phyloP scores from a whole-genome alignment of 2,888 invertebrate species.

The Eledona agricola region DNA sequence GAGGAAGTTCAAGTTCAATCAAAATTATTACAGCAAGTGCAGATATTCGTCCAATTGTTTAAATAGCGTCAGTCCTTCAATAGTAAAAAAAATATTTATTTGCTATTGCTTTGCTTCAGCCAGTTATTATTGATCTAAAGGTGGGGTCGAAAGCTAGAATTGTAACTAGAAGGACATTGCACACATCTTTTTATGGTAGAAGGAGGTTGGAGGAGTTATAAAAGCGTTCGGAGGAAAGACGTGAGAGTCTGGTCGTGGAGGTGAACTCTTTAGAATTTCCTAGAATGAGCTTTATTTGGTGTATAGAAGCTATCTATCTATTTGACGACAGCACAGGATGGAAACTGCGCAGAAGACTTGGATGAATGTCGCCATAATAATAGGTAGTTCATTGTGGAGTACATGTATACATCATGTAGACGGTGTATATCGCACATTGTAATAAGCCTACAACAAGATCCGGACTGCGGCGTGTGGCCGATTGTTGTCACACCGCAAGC shows the following conservation, averaged over 20 bases:
- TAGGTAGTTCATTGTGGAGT: conserved; percentile 47
- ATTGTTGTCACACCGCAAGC: conserved; percentile 38
- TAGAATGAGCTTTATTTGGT: conserved; percentile 43
- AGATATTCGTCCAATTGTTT: no score
- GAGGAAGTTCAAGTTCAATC: no score
- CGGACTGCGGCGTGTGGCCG: conserved; percentile 36
- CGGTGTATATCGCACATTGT: conserved; percentile 46
- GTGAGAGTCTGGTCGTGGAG: conserved; percentile 28
- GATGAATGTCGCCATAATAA: conserved; percentile 45
- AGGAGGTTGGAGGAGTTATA: conserved; percentile 36
- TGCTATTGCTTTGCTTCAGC: no score
- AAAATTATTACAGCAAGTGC: no score
- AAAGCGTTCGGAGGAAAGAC: conserved; percentile 29
- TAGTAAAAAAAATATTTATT: no score
- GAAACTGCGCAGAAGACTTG: conserved; percentile 42
- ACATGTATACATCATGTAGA: conserved; percentile 48
- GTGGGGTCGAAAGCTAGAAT: no score
- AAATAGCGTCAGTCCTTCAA: no score
- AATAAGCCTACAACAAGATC: conserved; percentile 44
- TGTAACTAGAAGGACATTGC: conserved; percentile 30
- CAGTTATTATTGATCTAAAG: no score
- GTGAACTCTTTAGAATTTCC: conserved; percentile 41
- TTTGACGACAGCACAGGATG: conserved; percentile 44
- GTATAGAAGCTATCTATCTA: conserved; percentile 46
- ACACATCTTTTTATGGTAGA: conserved; percentile 35